These are phyloP conservation scores for Heteropelma amictum DNA, from an alignment of 2,888 invertebrate species.

Conservation along the genomic window DNA sequence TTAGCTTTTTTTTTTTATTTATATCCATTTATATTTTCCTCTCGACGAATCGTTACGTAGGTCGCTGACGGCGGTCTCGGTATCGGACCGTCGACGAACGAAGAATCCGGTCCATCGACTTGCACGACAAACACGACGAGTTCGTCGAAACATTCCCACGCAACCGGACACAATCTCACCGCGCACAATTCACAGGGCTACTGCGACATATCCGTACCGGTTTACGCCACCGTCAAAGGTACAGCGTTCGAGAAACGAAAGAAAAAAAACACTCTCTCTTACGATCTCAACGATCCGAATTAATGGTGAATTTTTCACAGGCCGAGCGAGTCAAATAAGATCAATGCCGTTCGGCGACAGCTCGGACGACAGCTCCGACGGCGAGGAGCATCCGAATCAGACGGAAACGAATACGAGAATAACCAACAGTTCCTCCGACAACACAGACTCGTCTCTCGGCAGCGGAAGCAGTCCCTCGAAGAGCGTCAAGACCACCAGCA, in stretches of 20 bases:
- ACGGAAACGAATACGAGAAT: slow-evolving; percentile 80
- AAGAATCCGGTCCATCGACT: slow-evolving; percentile 73
- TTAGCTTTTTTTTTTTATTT: neutral
- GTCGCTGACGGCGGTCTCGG: slow-evolving; percentile 76
- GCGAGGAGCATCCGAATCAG: slow-evolving; percentile 84
- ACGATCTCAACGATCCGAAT: too few species aligned
- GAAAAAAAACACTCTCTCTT: too few species aligned
- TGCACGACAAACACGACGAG: slow-evolving; percentile 71
- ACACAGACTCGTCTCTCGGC: slow-evolving; percentile 82
- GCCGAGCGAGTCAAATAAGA: slow-evolving; percentile 94
- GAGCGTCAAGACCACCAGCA: slow-evolving; percentile 91
- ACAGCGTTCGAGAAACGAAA: neutral
- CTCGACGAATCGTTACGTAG: slow-evolving; percentile 62
- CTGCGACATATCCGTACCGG: slow-evolving; percentile 94
- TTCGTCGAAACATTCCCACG: slow-evolving; percentile 76
- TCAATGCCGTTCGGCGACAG: slow-evolving; percentile 98
- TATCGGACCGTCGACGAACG: slow-evolving; percentile 74
- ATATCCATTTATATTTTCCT: too few species aligned
- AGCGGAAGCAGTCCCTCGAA: slow-evolving; percentile 91
- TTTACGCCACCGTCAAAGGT: slow-evolving; percentile 96
- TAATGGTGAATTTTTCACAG: slow-evolving; percentile 54
- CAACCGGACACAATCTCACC: slow-evolving; percentile 74
- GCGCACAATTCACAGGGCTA: slow-evolving; percentile 85
- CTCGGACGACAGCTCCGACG: slow-evolving; percentile 96
- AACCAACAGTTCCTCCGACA: slow-evolving; percentile 79